Conservation (phyloP, 2,113 vertebrate genomes). For the Pygoscelis adeliae region DNA sequence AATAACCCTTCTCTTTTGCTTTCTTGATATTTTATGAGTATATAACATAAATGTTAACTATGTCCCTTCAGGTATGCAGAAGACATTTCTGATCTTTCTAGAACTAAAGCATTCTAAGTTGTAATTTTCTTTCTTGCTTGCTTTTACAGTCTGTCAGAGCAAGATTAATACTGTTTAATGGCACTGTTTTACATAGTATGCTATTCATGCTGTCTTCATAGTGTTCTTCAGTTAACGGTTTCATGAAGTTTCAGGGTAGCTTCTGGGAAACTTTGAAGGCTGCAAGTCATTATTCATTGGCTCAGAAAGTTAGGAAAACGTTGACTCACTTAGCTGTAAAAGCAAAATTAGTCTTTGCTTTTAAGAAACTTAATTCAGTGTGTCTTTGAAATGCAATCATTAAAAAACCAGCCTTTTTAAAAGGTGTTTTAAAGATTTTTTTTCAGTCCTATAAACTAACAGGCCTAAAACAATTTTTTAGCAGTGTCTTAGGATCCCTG, state of each 20-base stretch:
- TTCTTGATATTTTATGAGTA: neutral
- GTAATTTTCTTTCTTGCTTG: neutral
- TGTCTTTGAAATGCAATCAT: neutral
- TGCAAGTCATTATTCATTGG: neutral
- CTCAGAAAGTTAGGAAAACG: neutral
- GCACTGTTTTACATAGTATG: neutral
- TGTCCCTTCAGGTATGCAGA: neutral
- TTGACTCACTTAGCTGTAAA: neutral
- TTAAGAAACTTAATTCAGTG: neutral
- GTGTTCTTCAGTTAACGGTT: neutral
- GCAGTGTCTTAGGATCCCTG: neutral
- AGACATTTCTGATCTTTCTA: neutral
- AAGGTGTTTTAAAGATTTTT: neutral
- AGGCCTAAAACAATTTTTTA: neutral
- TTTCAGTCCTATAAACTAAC: neutral
- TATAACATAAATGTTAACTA: neutral
- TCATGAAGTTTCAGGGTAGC: neutral
- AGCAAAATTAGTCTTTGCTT: neutral
- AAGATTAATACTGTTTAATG: neutral
- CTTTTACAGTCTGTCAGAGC: neutral
- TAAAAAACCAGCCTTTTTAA: neutral
- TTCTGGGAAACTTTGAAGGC: neutral
- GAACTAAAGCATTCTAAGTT: neutral
- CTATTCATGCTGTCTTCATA: neutral
- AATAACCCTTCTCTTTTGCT: neutral